phyloP scores from a whole-genome alignment of 2,113 vertebrate genomes.

The Deroptyus accipitrinus region DNA sequence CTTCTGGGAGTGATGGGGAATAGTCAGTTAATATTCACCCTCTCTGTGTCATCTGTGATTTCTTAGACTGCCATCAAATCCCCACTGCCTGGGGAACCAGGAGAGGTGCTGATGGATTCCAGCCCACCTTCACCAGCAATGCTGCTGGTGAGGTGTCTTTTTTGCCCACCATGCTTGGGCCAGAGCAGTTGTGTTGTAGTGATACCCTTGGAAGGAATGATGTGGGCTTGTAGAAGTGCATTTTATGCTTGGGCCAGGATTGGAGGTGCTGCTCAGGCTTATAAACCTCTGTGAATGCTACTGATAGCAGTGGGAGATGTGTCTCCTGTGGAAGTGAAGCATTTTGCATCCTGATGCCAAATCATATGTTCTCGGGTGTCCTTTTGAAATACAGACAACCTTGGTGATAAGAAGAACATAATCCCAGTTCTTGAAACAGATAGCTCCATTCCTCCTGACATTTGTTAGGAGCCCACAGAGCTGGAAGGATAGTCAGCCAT shows the following conservation, averaged over 20 bases:
- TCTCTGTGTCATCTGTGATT: accelerated
- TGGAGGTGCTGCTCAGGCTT: neutral
- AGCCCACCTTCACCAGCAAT: neutral
- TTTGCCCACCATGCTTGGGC: neutral
- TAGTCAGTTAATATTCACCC: accelerated
- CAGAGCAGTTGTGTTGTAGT: neutral
- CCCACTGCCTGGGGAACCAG: neutral
- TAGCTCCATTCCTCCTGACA: neutral
- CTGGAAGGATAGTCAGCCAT: neutral
- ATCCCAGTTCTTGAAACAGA: neutral
- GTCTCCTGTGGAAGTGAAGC: neutral
- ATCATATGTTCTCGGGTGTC: accelerated
- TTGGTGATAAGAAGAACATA: neutral
- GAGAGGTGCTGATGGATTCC: neutral
- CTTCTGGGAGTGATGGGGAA: accelerated
- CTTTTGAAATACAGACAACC: neutral
- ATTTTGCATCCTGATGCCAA: neutral
- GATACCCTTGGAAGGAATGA: accelerated
- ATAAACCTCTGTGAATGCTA: neutral
- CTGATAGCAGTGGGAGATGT: neutral
- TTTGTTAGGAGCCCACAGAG: neutral
- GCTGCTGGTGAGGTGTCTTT: neutral
- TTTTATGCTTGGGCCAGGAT: neutral
- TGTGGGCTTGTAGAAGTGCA: neutral
- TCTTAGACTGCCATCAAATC: neutral